These are phyloP conservation scores for Caenorhabditis angaria DNA, from an alignment of 2,888 invertebrate species.

Conservation along the genomic window DNA sequence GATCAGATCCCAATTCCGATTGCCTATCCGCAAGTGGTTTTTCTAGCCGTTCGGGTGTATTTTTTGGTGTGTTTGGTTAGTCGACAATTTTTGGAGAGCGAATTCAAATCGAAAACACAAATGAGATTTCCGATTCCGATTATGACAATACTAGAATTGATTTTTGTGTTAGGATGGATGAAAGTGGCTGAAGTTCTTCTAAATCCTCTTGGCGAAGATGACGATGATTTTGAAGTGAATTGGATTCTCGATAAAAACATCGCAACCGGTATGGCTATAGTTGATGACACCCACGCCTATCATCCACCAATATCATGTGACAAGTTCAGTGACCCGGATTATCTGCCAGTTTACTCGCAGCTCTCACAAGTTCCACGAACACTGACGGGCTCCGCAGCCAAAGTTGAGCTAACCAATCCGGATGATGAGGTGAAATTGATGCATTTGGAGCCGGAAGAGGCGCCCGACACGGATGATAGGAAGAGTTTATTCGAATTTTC, in stretches of 20 bases:
- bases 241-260: constrained; percentile 61
- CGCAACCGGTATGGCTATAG: constrained; percentile 55
- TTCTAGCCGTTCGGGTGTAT: constrained; percentile 55
- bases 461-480: constrained; percentile 21
- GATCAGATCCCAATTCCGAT: constrained; percentile 56
- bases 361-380: constrained; percentile 30
- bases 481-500: background rate
- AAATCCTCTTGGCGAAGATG: constrained; percentile 70
- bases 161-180: constrained; percentile 57
- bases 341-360: constrained; percentile 29
- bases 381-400: constrained; percentile 33
- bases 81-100: constrained; percentile 44
- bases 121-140: constrained; percentile 54
- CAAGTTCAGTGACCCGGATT: constrained; percentile 47
- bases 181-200: constrained; percentile 65
- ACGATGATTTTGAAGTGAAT: constrained; percentile 67
- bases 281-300: constrained; percentile 45
- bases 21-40: constrained; percentile 55
- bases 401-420: constrained; percentile 26
- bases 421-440: constrained; percentile 29
- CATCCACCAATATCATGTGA: constrained; percentile 45
- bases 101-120: constrained; percentile 15
- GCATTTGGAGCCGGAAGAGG: constrained; percentile 23
- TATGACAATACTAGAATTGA: constrained; percentile 52
- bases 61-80: constrained; percentile 53